phyloP scores from a whole-genome alignment of 2,888 invertebrate genomes.

The Gortyna flavago region DNA sequence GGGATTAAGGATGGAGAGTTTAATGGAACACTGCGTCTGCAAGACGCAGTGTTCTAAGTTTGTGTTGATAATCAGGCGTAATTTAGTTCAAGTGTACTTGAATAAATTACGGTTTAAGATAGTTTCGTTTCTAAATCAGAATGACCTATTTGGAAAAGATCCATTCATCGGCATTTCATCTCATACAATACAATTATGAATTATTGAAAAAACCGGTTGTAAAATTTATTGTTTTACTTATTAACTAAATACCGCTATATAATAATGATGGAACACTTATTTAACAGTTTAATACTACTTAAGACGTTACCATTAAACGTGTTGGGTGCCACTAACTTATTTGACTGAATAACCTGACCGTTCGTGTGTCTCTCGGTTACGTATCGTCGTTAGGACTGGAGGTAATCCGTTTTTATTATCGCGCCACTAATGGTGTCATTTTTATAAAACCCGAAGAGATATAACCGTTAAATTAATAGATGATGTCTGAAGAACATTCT shows the following conservation, averaged over 20 bases:
- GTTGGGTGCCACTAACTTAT: not conserved
- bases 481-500: constrained; percentile 12
- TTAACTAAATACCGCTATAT: not conserved
- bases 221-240: not conserved
- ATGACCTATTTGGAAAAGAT: not conserved
- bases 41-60: not conserved
- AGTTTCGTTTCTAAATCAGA: not conserved
- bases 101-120: not conserved
- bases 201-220: not conserved
- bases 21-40: too few species aligned
- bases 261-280: too few species aligned
- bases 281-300: not conserved
- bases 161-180: not conserved
- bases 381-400: constrained; percentile 65
- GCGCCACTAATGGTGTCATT: constrained; percentile 80
- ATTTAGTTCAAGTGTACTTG: not conserved
- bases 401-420: constrained; percentile 84
- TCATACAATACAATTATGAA: not conserved
- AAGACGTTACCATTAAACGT: not conserved
- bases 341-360: constrained; percentile 17
- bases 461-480: constrained; percentile 62
- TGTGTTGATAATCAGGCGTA: not conserved
- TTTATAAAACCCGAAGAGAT: constrained; percentile 66
- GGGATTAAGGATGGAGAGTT: constrained; percentile 30
- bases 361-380: constrained; percentile 65